Evolutionary conservation across 2,888 invertebrate species (phyloP).

Genomic region (Biston stratarius): DNA sequence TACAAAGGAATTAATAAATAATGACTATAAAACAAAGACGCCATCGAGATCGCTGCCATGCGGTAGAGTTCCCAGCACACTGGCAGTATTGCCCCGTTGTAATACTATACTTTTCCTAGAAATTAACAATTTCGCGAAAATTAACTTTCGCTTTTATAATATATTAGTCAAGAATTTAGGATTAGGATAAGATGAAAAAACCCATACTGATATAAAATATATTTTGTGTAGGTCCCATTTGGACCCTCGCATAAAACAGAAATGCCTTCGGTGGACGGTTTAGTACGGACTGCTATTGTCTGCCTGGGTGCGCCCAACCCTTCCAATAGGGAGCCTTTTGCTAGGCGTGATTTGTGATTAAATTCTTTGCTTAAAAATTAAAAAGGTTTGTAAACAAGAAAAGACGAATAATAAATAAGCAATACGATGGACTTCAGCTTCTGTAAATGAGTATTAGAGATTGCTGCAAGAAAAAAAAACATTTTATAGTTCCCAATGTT

Average conservation of each 20-base stretch:
- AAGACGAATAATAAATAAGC: neutral
- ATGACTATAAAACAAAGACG: no score
- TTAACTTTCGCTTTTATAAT: neutral
- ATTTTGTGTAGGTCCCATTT: constrained; percentile 58
- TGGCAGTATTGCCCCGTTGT: no score
- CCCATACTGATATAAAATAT: constrained; percentile 13
- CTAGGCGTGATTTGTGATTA: constrained; percentile 64
- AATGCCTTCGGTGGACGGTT: constrained; percentile 76
- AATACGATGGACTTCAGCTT: no score
- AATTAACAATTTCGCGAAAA: no score
- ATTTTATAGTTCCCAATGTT: no score
- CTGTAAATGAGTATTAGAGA: no score
- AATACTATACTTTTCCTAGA: no score
- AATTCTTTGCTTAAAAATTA: constrained; percentile 38
- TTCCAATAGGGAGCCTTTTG: constrained; percentile 72
- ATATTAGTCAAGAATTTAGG: neutral
- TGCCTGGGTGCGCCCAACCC: constrained; percentile 77
- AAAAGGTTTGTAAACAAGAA: constrained; percentile 6
- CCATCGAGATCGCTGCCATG: no score
- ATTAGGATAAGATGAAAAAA: neutral
- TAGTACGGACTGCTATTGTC: constrained; percentile 76
- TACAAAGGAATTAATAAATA: no score
- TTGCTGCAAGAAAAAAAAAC: no score
- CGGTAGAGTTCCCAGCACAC: no score
- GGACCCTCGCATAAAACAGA: constrained; percentile 78